Conservation (phyloP, 1,140 invertebrate species). For the Monomorium pharaonis region DNA sequence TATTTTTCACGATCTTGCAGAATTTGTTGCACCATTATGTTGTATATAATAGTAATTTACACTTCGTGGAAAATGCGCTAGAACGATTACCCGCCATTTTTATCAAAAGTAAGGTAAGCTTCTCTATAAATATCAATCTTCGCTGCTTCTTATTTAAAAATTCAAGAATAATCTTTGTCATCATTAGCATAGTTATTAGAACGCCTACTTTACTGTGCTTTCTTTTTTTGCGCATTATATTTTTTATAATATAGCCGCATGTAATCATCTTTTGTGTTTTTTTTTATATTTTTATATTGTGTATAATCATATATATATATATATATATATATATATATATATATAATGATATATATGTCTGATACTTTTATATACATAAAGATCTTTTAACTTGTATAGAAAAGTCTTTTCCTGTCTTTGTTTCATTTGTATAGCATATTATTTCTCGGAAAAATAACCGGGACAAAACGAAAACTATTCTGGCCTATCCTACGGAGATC, state of each 20-base stretch:
- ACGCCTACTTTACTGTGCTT: too few species aligned
- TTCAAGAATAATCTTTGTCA: neutral
- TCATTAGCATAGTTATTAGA: neutral
- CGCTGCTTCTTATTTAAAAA: too few species aligned
- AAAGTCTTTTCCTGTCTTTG: neutral
- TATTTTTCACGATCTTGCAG: neutral
- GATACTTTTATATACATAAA: neutral
- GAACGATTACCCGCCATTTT: neutral
- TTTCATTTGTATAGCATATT: neutral
- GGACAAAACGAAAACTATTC: neutral
- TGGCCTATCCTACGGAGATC: neutral
- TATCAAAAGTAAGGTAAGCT: conserved; percentile 9
- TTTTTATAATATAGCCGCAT: neutral
- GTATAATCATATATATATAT: neutral
- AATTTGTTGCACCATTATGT: too few species aligned
- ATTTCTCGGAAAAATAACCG: neutral
- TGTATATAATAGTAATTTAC: neutral
- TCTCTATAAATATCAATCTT: neutral
- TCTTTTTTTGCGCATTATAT: neutral
- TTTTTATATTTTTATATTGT: neutral
- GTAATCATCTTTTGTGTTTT: neutral
- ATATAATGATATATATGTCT: too few species aligned
- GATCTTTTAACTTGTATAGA: neutral
- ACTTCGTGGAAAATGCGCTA: neutral
- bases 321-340: neutral